Conservation (phyloP, 2,113 vertebrate species). For the Tinamus guttatus region DNA sequence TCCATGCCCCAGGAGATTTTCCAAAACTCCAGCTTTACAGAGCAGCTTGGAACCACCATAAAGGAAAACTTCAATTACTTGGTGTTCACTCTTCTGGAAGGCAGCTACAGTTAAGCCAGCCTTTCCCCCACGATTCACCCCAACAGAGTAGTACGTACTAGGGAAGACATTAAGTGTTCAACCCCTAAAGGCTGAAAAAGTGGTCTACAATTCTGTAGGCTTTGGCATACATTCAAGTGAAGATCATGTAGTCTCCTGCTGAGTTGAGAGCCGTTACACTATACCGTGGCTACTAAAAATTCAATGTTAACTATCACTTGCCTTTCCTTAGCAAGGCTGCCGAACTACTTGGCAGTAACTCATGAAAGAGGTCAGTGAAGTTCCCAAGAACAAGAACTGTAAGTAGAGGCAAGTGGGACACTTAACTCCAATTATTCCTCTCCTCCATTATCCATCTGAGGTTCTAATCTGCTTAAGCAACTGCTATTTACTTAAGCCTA, state of each 20-base stretch:
- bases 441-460: too few relatives aligned
- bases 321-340: background rate
- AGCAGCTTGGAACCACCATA: background rate
- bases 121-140: background rate
- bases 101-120: background rate
- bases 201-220: background rate
- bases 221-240: background rate
- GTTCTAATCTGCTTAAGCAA: too few relatives aligned
- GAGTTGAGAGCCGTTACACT: background rate
- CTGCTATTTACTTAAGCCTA: too few relatives aligned
- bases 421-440: too few relatives aligned
- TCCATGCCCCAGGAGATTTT: background rate
- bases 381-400: too few relatives aligned
- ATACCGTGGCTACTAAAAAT: background rate
- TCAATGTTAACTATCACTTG: background rate
- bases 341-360: background rate
- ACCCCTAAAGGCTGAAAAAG: background rate
- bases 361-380: background rate
- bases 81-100: background rate
- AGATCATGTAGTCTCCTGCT: background rate
- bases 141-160: accelerated
- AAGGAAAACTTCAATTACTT: background rate
- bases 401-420: too few relatives aligned
- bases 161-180: background rate
- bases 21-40: background rate